A percentile compares a stretch with the other conserved stretches of the same genome.
phyloP scores from a whole-genome alignment of 2,113 vertebrate species.

The Pollachius pollachius region DNA sequence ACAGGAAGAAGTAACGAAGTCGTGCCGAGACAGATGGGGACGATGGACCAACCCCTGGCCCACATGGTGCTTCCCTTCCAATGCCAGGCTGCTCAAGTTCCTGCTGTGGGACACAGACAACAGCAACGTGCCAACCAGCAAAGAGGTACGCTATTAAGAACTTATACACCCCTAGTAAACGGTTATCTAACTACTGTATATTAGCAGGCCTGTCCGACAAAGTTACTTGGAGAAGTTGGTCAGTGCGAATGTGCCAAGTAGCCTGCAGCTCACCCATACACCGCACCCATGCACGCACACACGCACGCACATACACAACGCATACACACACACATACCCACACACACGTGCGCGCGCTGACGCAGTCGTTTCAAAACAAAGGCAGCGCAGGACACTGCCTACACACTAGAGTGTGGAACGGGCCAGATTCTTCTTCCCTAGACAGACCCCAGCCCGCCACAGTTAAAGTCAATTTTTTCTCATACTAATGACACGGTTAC shows the following conservation, averaged over 20 bases:
- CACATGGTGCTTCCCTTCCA: constrained; percentile 67
- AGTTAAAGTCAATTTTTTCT: too few relatives aligned
- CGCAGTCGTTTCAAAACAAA: neutral
- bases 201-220: neutral
- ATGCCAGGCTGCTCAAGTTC: constrained; percentile 50
- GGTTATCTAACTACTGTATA: neutral
- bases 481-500: too few relatives aligned
- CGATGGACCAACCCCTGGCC: constrained; percentile 67
- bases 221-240: neutral
- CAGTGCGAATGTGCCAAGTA: neutral
- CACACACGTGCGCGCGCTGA: too few relatives aligned
- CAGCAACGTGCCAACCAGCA: constrained; percentile 59
- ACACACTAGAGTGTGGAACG: neutral
- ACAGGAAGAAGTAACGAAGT: constrained; percentile 67
- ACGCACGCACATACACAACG: neutral
- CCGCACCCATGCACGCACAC: neutral
- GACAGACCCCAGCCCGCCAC: neutral
- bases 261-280: neutral
- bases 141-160: constrained; percentile 42
- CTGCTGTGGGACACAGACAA: constrained; percentile 56
- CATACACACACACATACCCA: neutral
- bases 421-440: too few relatives aligned
- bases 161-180: neutral
- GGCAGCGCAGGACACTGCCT: too few relatives aligned
- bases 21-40: constrained; percentile 56